Evolutionary conservation across 2,888 invertebrate genomes (phyloP), one percentile per base, ranked within the genome.

Genomic region (Drosophila phalerata): DNA sequence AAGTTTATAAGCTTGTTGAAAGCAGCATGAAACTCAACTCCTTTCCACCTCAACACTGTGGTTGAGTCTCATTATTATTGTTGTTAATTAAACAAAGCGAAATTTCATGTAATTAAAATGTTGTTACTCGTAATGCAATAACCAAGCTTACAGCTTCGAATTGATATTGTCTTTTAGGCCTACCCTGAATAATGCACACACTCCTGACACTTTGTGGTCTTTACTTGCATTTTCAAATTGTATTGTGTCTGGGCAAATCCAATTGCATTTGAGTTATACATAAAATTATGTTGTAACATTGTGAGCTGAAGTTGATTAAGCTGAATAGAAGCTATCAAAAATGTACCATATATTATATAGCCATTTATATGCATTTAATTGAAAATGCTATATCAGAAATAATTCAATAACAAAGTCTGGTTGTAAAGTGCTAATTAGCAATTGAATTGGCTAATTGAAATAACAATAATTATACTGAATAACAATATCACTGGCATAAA

Each of bases 41-140:
- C 28, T 40, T 11, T 15, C 28, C 19, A 6, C 5, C 56, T 32
- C 15, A 15, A 11, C 42, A 13, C n/a, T 45, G 56, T 34, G 56
- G 57, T 15, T 45, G 8, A 25, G 37, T 25, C 9, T 47, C 43
- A 56, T 32, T 78, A 69, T 66, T 69, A 58, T 73, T 64, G 51
- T 66, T 77, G 60, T 66, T 77, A 53, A 72, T 76, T 62, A 72
- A 68, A 62, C 56, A 57, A 40, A 57, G 53, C 57, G 25, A 63
- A 69, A 17, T 69, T 80, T 57, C 69, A 63, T 69, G 56, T 64
- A 78, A 77, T 74, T 74, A 56, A 77, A 68, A 47, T 68, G 62
- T 49, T 64, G 55, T 58, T 66, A 48, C 45, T 45, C 43, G 48
- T 47, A 55, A 56, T 67, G 57, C 15, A 60, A 69, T 32, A 17